A percentile compares a stretch with the other conserved stretches of the same genome.
Conservation (phyloP, 2,797 vertebrate genomes). For the Cirrhinus molitorella region DNA sequence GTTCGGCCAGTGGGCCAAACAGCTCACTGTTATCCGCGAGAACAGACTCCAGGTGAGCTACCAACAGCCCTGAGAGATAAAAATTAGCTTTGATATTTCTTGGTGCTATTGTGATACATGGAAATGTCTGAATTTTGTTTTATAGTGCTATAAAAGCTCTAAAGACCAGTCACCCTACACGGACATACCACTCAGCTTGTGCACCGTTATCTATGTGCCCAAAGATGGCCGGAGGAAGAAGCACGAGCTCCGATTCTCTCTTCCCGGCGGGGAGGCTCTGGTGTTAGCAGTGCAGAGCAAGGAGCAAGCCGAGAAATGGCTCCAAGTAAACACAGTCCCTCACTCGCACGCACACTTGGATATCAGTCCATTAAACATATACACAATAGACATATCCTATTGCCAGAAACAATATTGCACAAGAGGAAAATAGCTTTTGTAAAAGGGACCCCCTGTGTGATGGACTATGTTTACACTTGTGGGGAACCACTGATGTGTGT, state of each 20-base stretch:
- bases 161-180: constrained; percentile 90
- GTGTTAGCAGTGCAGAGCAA: constrained; percentile 96
- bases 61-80: not conserved
- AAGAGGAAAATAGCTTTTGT: constrained; percentile 49
- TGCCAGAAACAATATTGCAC: constrained; percentile 59
- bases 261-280: constrained; percentile 88
- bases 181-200: constrained; percentile 86
- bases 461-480: constrained; percentile 15
- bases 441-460: constrained; percentile 34
- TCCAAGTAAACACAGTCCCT: constrained; percentile 82
- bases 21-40: constrained; percentile 92
- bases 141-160: constrained; percentile 96
- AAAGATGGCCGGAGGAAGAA: constrained; percentile 96
- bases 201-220: constrained; percentile 91
- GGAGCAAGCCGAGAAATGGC: constrained; percentile 97
- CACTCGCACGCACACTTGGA: not conserved
- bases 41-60: constrained; percentile 90
- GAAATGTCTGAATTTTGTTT: constrained; percentile 13
- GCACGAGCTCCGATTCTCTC: constrained; percentile 92
- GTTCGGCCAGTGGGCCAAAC: constrained; percentile 97
- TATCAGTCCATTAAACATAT: constrained; percentile 31
- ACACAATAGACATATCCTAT: constrained; percentile 29
- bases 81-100: not conserved
- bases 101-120: not conserved
- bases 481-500: constrained; percentile 38